Percentiles rank a stretch among this genome's conserved stretches.
Evolutionary conservation across 1,140 invertebrate species (phyloP).

Genomic region (Panagrolaimus sp.): DNA sequence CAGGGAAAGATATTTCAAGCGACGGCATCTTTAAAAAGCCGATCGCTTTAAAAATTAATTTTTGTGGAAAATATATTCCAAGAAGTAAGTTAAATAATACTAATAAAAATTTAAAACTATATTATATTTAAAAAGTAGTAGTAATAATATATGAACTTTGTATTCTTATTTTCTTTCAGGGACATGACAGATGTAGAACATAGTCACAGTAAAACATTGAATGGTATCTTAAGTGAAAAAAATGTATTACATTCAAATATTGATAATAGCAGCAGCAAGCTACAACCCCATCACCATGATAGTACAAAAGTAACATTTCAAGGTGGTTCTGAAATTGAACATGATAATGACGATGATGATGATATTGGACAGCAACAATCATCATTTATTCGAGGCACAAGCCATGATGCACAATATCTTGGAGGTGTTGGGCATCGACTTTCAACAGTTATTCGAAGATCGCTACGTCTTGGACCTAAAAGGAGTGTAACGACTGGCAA

Average conservation of each 20-base stretch:
- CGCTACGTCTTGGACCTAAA: background rate
- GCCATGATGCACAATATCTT: background rate
- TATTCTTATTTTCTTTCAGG: conserved; percentile 1
- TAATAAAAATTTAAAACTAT: no score
- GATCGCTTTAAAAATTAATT: no score
- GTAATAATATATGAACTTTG: no score
- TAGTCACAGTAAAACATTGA: background rate
- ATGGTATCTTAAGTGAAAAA: no score
- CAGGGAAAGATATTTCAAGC: no score
- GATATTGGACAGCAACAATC: background rate
- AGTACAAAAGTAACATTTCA: background rate
- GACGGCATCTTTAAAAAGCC: no score
- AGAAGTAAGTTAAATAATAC: no score
- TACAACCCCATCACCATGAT: no score
- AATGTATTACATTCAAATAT: no score
- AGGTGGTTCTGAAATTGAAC: background rate
- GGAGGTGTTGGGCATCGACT: background rate
- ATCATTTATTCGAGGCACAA: background rate
- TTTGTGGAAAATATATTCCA: no score
- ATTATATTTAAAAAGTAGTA: no score
- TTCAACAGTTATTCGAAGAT: conserved; percentile 14
- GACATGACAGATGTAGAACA: conserved; percentile 14
- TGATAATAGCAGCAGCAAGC: no score
- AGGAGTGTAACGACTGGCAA: background rate
- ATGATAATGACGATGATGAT: background rate